These are phyloP conservation scores for Drosophila helvetica DNA, from an alignment of 2,888 invertebrate genomes.

Conservation along the genomic window DNA sequence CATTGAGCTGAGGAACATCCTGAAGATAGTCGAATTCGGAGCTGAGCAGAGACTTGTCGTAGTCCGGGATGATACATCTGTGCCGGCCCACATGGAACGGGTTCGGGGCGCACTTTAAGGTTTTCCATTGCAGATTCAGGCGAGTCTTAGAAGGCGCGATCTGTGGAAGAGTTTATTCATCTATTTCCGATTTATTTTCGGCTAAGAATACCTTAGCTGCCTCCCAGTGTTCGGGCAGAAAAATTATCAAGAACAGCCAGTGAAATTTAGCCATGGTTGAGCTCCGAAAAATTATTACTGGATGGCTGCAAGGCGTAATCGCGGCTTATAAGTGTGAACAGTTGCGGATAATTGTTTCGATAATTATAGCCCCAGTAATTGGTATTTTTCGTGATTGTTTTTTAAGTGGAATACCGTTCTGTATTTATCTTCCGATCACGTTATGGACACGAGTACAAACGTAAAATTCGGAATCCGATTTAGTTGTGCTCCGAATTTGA, in stretches of 20 bases:
- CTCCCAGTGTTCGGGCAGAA: slow-evolving; percentile 2
- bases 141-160: slow-evolving; percentile 4
- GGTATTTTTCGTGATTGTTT: slow-evolving; percentile 32
- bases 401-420: slow-evolving; percentile 31
- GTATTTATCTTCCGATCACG: slow-evolving; percentile 6
- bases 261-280: slow-evolving; percentile 24
- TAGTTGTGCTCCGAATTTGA: not conserved
- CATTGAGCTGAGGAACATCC: slow-evolving; percentile 16
- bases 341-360: not conserved
- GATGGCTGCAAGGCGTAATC: not conserved
- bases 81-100: slow-evolving; percentile 5
- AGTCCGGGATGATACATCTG: slow-evolving; percentile 38
- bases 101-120: slow-evolving; percentile 36
- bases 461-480: not conserved
- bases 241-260: slow-evolving; percentile 19
- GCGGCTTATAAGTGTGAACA: slow-evolving; percentile 20
- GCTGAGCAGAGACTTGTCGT: slow-evolving; percentile 25
- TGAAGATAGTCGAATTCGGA: slow-evolving; percentile 22
- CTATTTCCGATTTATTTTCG: not conserved
- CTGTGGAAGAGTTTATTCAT: not conserved
- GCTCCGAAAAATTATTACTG: slow-evolving; percentile 23
- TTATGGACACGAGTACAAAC: not conserved
- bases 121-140: slow-evolving; percentile 41
- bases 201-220: slow-evolving; percentile 26
- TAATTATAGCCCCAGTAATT: slow-evolving; percentile 27